Base-by-base conservation (phyloP, 2,113 vertebrate species). In the Arizona elegans region DNA sequence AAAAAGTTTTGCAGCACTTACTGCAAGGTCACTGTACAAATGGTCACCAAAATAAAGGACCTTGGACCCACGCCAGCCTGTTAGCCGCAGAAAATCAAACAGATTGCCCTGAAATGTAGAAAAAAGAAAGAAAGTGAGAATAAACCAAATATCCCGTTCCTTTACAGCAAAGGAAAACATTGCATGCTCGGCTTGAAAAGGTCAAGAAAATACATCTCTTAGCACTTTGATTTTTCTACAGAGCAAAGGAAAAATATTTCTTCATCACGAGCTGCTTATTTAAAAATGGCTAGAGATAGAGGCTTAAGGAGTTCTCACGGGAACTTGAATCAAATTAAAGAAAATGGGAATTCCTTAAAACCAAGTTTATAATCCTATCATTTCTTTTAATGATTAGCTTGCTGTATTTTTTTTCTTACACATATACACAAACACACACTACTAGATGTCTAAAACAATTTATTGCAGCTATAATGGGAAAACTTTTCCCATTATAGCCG, bases 41-140 rank as follows among this genome's bases (percentile, higher is more conserved):
- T 99, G 99, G 95, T 99, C 99, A 38, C 99, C 99, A 5, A 99
- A 99, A 96, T 99, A 99, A n/a, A 99, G 98, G 87, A 99, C 99
- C 0, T 97, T 99, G 86, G 99, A 99, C 0, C 99, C 99, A 21
- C 98, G 97, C 99, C 99, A 99, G 47, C 99, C 98, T 0, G 99
- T 99, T 97, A 99, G 97, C 93, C 98, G 97, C 86, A 99, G 97
- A 92, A 99, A 99, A 94, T 99, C 99, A 91, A 98, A 98, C 91
- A 99, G 97, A 95, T 99, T 99, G 86, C 99, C 99, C 99, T 99
- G 97, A 89, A 93, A 93, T 62, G 8, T 2, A 81, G 19, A 11
- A 93, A n/a, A 43, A 81, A 62, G 12, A 88, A 86, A 65, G 91
- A 94, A 81, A 0, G 0, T 24, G 53, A 92, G 87, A 58, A 93